Evolutionary conservation across 2,888 invertebrate genomes (phyloP), one percentile per base, ranked within the genome.

Genomic region (Lacanobia wlatinum): DNA sequence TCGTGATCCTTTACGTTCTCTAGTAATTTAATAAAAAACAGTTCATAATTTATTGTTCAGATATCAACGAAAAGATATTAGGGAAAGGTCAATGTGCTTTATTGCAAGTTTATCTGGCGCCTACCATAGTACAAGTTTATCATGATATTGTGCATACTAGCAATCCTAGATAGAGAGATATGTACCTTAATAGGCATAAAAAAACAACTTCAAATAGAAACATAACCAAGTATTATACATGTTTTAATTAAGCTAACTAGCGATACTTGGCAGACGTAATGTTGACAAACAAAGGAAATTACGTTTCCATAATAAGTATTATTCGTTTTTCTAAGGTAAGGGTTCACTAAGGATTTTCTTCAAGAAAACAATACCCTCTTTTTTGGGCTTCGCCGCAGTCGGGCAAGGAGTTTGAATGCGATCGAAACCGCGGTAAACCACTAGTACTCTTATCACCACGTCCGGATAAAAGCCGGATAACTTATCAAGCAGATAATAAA

Each of bases 61-160:
- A 5, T 34, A 34, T 34, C 6, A 28, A 34, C 34, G 34, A 28
- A 28, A 4, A 28, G 28, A 28, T 28, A 28, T 28, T 28, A 28
- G 28, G 28, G 28, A 28, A 28, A 28, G 28, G 28, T 28, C 28
- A 28, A 5, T 34, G 34, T 34, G 5, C 34, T 34, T 34, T 34
- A 34, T 34, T 34, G 34, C 2, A 34, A 34, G 6, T 34, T 34
- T 6, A 34, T 34, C 6, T 34, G 6, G 34, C 34, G 34, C 34
- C 34, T 34, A 34, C 34, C 34, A 34, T 5, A 56, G 18, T 34
- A 56, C 16, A n/a, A 53, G 9, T 16, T 48, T 0, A 48, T 7
- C 48, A 43, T 21, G 8, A 48, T 38, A 67, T 46, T 63, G 14
- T 40, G 14, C n/a, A 43, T 62, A 68, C 40, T 28, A 63, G 8